These are phyloP conservation scores for Eolophus roseicapilla DNA, from an alignment of 2,113 vertebrate species.

Conservation along the genomic window DNA sequence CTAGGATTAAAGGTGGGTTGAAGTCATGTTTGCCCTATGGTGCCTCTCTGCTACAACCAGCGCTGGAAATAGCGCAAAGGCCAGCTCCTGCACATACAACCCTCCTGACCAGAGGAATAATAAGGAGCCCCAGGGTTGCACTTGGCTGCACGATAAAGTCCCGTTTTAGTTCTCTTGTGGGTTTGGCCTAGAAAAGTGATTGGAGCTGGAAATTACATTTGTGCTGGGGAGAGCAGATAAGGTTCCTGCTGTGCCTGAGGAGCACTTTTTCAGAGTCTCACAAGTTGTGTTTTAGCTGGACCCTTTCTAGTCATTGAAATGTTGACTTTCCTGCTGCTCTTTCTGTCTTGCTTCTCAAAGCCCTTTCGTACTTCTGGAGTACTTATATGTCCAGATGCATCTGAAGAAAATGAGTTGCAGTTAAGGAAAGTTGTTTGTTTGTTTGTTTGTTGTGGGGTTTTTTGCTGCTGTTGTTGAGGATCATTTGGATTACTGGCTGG, in stretches of 20 bases:
- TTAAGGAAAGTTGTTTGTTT: not conserved
- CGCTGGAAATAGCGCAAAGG: not conserved
- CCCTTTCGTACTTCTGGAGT: not conserved
- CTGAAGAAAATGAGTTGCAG: not conserved
- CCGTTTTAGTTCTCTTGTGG: not conserved
- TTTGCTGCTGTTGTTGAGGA: not conserved
- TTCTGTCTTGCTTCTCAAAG: not conserved
- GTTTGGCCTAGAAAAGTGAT: not conserved
- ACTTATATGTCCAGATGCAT: not conserved
- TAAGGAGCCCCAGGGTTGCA: not conserved
- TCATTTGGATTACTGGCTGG: not conserved
- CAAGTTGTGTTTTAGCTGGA: not conserved
- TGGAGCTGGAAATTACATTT: not conserved
- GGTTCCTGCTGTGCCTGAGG: not conserved
- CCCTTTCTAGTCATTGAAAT: not conserved
- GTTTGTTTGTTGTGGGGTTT: not conserved
- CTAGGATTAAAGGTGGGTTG: not conserved
- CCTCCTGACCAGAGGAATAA: rapidly evolving
- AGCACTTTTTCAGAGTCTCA: not conserved
- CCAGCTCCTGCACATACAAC: not conserved
- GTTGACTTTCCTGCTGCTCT: not conserved
- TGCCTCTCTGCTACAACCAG: not conserved
- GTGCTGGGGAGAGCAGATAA: not conserved
- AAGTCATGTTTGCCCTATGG: not conserved
- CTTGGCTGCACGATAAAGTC: not conserved